Conservation (phyloP, 2,113 vertebrate species). For the Daboia siamensis region DNA sequence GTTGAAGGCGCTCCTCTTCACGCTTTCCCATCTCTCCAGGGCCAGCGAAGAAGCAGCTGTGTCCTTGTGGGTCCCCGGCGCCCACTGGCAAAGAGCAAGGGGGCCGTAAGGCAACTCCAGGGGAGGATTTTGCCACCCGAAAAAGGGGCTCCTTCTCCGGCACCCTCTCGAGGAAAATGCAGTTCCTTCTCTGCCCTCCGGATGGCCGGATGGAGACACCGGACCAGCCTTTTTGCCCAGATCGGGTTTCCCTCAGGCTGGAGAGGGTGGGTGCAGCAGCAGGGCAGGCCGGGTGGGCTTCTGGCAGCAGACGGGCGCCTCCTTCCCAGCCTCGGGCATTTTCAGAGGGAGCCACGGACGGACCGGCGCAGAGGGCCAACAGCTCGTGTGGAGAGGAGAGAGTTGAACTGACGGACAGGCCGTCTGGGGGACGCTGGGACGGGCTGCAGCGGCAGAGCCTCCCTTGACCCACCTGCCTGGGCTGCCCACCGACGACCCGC, state of each 20-base stretch:
- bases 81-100: neutral
- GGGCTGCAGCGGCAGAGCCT: neutral
- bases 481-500: neutral
- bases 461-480: neutral
- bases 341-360: neutral
- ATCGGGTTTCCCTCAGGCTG: neutral
- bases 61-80: neutral
- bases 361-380: too few relatives aligned
- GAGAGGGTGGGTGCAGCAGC: neutral
- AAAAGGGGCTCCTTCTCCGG: neutral
- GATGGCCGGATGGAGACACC: neutral
- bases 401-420: neutral
- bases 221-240: neutral
- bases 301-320: neutral
- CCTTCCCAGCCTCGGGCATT: neutral
- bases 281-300: neutral
- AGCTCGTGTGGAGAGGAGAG: too few relatives aligned
- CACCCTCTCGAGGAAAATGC: neutral
- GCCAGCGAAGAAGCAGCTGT: neutral
- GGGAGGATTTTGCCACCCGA: neutral
- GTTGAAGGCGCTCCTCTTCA: neutral
- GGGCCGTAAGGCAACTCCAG: too few relatives aligned
- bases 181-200: neutral
- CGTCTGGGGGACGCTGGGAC: neutral
- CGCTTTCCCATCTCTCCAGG: neutral